Evolutionary conservation across 2,888 invertebrate species (phyloP), one percentile per base, ranked within the genome.

Genomic region (Baccha elongata): DNA sequence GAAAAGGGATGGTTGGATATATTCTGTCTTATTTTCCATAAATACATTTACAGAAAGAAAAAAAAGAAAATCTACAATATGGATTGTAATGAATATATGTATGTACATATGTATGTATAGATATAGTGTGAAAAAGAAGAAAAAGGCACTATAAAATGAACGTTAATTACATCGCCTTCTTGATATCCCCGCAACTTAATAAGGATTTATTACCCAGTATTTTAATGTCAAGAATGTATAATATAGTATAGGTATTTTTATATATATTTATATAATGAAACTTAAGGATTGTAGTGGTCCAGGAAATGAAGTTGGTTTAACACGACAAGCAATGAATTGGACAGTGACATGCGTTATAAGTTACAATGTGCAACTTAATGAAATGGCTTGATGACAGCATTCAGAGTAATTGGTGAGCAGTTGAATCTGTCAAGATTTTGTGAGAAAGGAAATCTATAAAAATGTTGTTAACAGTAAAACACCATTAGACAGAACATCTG

Each of bases 121-220:
- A 21, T 15, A n/a, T 35, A 35, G 68, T 48, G 73, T 53, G 50
- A 68, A 62, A 64, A 68, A 67, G 52, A 23, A 48, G 40, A 53
- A 52, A 19, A 29, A 29, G 13, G 50, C 48, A 69, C 23, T 15
- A 19, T 21, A 19, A 15, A 68, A 68, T 40, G 48, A 74, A 80
- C 64, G 69, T 81, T 81, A 81, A 81, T 81, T 75, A 81, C 75
- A 40, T 26, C 17, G 52, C 50, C 64, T 64, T 50, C 55, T 37
- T 17, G 44, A 58, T 65, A 58, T 53, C 48, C 67, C 37, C 19
- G 40, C 48, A 48, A 69, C 64, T 48, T 58, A 42, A 64, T 68
- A 21, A 65, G 75, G 53, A 81, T 81, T 81, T 81, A 81, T 81
- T 75, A 52, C 46, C 75, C 75, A 37, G 48, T 71, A 19, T 75